These are phyloP conservation scores for Serilophus lunatus DNA, from an alignment of 2,113 vertebrate species.

Conservation along the genomic window DNA sequence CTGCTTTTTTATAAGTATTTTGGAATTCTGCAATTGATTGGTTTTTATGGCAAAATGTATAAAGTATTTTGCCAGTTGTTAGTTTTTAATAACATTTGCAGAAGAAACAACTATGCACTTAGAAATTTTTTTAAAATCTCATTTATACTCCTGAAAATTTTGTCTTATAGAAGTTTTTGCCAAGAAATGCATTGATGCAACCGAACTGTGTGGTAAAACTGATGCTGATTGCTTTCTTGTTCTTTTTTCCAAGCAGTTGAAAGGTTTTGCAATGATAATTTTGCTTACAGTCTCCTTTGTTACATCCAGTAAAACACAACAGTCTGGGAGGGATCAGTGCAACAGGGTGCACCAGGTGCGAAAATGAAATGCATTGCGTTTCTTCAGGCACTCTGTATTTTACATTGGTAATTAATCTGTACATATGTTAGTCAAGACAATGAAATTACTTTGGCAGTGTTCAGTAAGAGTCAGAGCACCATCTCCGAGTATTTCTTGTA, in stretches of 20 bases:
- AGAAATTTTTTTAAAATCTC: not conserved
- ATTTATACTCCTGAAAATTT: not conserved
- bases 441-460: not conserved
- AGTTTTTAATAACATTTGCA: not conserved
- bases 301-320: not conserved
- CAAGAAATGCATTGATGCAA: not conserved
- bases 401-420: constrained; percentile 41
- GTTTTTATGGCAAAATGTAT: not conserved
- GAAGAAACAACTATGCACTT: not conserved
- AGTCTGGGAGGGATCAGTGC: not conserved
- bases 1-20: not conserved
- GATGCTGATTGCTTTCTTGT: not conserved
- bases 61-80: not conserved
- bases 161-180: not conserved
- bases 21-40: not conserved
- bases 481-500: not conserved
- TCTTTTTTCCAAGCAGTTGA: not conserved
- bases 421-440: not conserved
- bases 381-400: constrained; percentile 38
- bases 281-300: not conserved
- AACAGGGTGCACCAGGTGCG: not conserved
- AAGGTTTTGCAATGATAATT: constrained; percentile 37
- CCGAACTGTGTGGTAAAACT: not conserved
- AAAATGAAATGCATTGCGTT: not conserved
- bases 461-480: not conserved